These are phyloP conservation scores for Drepana arcuata DNA, from an alignment of 1,140 invertebrate genomes.

Conservation along the genomic window DNA sequence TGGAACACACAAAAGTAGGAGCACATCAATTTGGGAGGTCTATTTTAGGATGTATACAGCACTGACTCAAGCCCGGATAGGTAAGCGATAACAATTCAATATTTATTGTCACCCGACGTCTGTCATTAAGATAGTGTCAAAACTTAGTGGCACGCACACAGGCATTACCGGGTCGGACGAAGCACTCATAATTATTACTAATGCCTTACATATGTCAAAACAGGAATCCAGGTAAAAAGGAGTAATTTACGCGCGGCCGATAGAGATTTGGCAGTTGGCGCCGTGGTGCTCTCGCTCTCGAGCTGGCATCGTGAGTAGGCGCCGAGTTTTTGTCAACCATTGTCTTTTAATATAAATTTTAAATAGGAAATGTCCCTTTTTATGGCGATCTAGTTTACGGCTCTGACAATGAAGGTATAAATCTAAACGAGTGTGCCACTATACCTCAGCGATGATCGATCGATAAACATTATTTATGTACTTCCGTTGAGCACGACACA, in stretches of 20 bases:
- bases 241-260: constrained; percentile 69
- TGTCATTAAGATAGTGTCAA: constrained; percentile 72
- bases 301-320: constrained; percentile 44
- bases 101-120: constrained; percentile 67
- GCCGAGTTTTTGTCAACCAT: constrained; percentile 69
- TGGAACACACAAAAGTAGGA: neutral
- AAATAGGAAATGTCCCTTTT: constrained; percentile 71
- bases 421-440: constrained; percentile 55
- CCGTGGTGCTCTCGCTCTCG: constrained; percentile 31
- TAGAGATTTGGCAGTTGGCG: constrained; percentile 71
- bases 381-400: constrained; percentile 71
- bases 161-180: constrained; percentile 33
- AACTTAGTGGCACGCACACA: constrained; percentile 55
- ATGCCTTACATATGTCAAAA: constrained; percentile 73
- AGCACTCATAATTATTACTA: constrained; percentile 72
- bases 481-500: constrained; percentile 46
- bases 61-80: constrained; percentile 45
- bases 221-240: constrained; percentile 71
- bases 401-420: constrained; percentile 65
- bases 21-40: constrained; percentile 58
- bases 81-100: constrained; percentile 60
- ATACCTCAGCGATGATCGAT: constrained; percentile 57
- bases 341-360: constrained; percentile 71
- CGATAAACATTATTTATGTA: constrained; percentile 70
- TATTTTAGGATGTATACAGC: constrained; percentile 39